Evolutionary conservation across 2,888 invertebrate genomes (phyloP), one percentile per base, ranked within the genome.

Genomic region (Oscheius myriophilus): DNA sequence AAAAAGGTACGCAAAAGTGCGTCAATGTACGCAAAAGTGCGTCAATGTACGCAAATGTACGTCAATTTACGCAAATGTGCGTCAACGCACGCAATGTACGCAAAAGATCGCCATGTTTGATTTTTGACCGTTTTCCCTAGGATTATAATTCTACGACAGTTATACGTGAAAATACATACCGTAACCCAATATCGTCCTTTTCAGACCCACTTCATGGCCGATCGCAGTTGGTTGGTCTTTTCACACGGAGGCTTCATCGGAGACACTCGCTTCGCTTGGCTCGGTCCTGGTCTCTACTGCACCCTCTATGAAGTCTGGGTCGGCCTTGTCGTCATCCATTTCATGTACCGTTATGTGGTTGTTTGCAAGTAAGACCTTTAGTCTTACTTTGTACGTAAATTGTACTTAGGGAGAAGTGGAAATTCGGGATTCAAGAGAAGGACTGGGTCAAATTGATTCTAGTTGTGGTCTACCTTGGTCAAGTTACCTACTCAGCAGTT

Each of bases 291-390:
- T 14, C 12, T 58, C 23, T 58, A 42, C 42, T 58, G 58, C 25
- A 43, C 18, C 18, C 43, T 58, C 43, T 58, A 58, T 21, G 58
- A 58, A 3, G 21, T 42, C 6, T 58, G 58, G 58, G 23, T 58
- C 18, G 58, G 18, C 12, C 43, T 43, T 11, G 42, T 43, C 6
- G 43, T 58, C 16, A 42, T 42, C 25, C 41, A 58, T 21, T 58
- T 58, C 23, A 21, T 43, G 14, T 58, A 58, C 25, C 43, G 58
- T 21, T 58, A 58, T 12, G 18, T 45, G 1, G 43, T 43, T 23
- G 58, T 58, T 16, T 58, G 58, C 58, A 58, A 42, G 58, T 58
- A 18, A n/a, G 57, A 21, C 4, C 42, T 25, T 14, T n/a, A n/a
- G n/a, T 54, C 7, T 23, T 33, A 33, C 9, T n/a, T 54, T 3